Conservation (phyloP, 2,797 vertebrate genomes). For the Ctenochaetus hawaiiensis region DNA sequence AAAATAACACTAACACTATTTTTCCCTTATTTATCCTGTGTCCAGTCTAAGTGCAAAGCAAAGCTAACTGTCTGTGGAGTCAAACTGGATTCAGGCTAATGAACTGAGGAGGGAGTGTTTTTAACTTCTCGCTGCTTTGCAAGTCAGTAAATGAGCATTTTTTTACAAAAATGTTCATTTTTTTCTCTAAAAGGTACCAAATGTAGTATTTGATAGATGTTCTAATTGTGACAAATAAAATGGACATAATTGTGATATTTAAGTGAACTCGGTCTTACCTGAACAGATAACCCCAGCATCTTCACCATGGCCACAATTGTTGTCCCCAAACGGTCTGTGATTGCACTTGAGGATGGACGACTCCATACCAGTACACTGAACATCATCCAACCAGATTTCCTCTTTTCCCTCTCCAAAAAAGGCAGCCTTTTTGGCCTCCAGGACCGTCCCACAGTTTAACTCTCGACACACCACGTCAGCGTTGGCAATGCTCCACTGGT, state of each 20-base stretch:
- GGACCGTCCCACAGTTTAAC: slow-evolving; percentile 64
- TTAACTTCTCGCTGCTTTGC: no score
- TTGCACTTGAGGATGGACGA: slow-evolving; percentile 58
- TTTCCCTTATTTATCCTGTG: neutral
- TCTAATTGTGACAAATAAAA: neutral
- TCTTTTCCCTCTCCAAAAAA: slow-evolving; percentile 70
- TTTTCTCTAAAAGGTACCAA: no score
- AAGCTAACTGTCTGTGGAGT: neutral
- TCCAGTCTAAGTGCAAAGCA: neutral
- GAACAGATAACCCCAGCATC: slow-evolving; percentile 78
- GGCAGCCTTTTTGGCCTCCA: slow-evolving; percentile 55
- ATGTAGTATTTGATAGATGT: no score
- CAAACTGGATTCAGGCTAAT: no score
- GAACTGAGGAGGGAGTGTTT: no score
- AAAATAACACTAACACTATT: no score
- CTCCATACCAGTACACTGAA: slow-evolving; percentile 69
- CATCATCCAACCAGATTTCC: slow-evolving; percentile 76
- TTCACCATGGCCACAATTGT: slow-evolving; percentile 74
- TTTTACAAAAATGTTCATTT: no score
- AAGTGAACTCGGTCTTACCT: slow-evolving; percentile 46
- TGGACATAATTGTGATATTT: neutral
- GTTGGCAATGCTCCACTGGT: slow-evolving; percentile 61
- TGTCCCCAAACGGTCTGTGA: slow-evolving; percentile 42
- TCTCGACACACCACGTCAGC: slow-evolving; percentile 74
- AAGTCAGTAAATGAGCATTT: no score